Percentiles rank a stretch among this genome's conserved stretches.
These are phyloP conservation scores for Trichoplusia ni DNA, from an alignment of 1,140 invertebrate species.

Conservation along the genomic window DNA sequence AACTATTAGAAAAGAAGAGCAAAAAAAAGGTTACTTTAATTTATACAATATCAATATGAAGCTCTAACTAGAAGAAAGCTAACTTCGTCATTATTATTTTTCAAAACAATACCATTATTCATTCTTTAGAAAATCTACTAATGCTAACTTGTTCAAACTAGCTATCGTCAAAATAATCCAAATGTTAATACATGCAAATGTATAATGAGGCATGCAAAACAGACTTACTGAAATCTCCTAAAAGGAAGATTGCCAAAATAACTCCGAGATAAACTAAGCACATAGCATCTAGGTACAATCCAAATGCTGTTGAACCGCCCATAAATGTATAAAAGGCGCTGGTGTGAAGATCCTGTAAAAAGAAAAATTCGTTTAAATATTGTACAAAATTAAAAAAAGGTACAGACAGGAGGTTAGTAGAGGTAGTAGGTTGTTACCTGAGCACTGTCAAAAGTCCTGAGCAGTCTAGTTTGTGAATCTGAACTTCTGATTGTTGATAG, in stretches of 20 bases:
- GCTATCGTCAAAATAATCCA: too few species aligned
- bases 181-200: background rate
- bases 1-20: too few species aligned
- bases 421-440: constrained; percentile 61
- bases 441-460: constrained; percentile 84
- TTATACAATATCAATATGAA: too few species aligned
- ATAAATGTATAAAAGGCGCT: constrained; percentile 70
- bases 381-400: too few species aligned
- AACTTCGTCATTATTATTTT: too few species aligned
- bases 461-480: constrained; percentile 81
- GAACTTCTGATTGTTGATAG: constrained; percentile 76
- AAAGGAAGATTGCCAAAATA: constrained; percentile 61
- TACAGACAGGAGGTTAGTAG: constrained; percentile 1
- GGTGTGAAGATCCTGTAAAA: constrained; percentile 69
- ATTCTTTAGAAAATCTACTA: too few species aligned
- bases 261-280: constrained; percentile 66
- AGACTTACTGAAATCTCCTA: constrained; percentile 68
- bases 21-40: too few species aligned
- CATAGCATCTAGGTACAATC: constrained; percentile 66
- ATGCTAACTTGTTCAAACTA: too few species aligned
- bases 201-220: background rate
- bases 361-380: too few species aligned
- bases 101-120: too few species aligned
- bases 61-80: too few species aligned
- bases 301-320: constrained; percentile 64